phyloP scores from a whole-genome alignment of 2,113 vertebrate species.

The Alethe castanea region DNA sequence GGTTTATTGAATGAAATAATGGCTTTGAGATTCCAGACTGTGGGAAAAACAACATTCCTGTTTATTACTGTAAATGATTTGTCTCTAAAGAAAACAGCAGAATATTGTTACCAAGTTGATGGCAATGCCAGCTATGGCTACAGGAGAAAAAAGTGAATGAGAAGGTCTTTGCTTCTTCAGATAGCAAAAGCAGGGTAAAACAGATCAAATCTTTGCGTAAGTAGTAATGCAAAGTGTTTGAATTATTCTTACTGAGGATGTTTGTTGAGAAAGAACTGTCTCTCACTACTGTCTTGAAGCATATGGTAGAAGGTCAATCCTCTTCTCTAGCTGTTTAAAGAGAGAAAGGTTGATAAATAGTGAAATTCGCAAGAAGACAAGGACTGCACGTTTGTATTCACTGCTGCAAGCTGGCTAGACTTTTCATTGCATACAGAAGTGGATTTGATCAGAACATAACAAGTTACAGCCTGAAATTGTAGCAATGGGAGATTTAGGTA shows the following conservation, averaged over 20 bases:
- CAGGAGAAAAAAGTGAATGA: not conserved
- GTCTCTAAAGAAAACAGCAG: not conserved
- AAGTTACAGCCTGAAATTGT: not conserved
- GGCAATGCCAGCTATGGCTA: not conserved
- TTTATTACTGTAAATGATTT: not conserved
- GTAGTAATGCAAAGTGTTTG: not conserved
- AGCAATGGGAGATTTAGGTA: not conserved
- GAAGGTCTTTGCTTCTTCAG: not conserved
- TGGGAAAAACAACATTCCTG: not conserved
- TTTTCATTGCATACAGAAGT: not conserved
- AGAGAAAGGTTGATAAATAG: not conserved
- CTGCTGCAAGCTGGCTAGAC: not conserved
- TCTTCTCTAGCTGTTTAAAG: not conserved
- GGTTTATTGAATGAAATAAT: not conserved
- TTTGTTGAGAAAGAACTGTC: not conserved
- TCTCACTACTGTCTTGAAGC: not conserved
- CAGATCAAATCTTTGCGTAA: not conserved
- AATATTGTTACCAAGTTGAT: not conserved
- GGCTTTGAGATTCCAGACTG: not conserved
- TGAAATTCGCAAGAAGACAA: not conserved
- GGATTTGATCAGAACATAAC: not conserved
- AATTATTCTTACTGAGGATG: not conserved
- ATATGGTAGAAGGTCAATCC: not conserved
- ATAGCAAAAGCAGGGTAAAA: not conserved
- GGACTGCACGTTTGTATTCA: not conserved